Conservation (phyloP, 2,888 invertebrate genomes). For the Adineta ricciae region DNA sequence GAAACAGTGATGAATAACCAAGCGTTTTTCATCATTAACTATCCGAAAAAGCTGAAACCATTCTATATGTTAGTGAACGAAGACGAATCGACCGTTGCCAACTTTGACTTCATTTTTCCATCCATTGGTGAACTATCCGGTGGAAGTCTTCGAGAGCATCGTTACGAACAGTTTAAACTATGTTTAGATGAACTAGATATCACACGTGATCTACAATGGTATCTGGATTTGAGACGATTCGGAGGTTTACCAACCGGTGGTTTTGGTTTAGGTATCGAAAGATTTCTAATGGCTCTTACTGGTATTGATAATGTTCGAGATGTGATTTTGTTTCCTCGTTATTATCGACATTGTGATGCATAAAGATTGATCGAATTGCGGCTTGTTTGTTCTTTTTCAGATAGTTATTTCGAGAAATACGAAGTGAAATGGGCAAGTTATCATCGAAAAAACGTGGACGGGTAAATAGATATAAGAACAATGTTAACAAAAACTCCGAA, state of each 20-base stretch:
- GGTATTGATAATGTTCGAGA: conserved; percentile 81
- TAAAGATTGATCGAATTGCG: neutral
- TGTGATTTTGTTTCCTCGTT: conserved; percentile 78
- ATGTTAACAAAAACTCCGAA: neutral
- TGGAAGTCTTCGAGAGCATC: conserved; percentile 80
- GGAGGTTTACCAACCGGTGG: conserved; percentile 63
- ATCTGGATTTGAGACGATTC: conserved; percentile 72
- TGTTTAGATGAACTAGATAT: conserved; percentile 51
- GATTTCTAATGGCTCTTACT: conserved; percentile 71
- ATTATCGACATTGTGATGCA: conserved; percentile 27
- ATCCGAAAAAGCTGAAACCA: conserved; percentile 77
- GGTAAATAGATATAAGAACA: neutral
- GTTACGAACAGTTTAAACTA: conserved; percentile 58
- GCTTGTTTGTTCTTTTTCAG: neutral
- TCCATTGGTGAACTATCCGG: conserved; percentile 85
- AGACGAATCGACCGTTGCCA: conserved; percentile 54
- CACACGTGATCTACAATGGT: conserved; percentile 55
- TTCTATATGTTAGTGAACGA: conserved; percentile 76
- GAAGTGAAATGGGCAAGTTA: neutral
- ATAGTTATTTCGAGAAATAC: neutral
- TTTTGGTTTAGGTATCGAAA: conserved; percentile 88
- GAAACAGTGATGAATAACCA: conserved; percentile 58
- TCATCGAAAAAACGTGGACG: neutral
- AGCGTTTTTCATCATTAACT: conserved; percentile 79
- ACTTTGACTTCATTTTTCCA: conserved; percentile 75